Percentiles rank a stretch among this genome's conserved stretches.
These are phyloP conservation scores for Varanus komodoensis DNA, from an alignment of 2,113 vertebrate genomes.

Conservation along the genomic window DNA sequence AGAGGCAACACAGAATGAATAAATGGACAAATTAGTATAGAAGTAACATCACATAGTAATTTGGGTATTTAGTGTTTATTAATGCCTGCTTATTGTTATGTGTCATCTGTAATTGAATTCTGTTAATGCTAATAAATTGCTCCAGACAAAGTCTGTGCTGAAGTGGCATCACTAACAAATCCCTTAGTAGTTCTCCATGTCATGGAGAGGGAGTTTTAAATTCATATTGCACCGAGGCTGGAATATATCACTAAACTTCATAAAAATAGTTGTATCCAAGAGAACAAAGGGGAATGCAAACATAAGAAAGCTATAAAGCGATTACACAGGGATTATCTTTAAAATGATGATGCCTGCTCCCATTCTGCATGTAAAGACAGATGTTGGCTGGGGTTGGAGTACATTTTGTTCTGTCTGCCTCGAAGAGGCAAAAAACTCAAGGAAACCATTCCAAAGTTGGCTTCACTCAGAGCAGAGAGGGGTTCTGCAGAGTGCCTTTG, in stretches of 20 bases:
- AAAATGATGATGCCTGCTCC: not conserved
- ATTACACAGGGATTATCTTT: conserved; percentile 7
- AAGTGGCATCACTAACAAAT: not conserved
- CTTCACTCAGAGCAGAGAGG: not conserved
- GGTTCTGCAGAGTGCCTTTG: not conserved
- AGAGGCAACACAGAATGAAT: conserved; percentile 16
- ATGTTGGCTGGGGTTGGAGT: not conserved
- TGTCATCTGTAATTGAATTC: conserved; percentile 20
- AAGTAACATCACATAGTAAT: conserved; percentile 26
- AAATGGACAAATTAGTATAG: conserved; percentile 17
- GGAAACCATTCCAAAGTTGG: not conserved
- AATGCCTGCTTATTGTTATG: conserved; percentile 36
- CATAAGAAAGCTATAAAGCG: not conserved
- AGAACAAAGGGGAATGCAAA: conserved; percentile 7
- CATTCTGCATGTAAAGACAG: not conserved
- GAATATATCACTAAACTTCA: conserved; percentile 17
- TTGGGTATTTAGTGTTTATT: conserved; percentile 25
- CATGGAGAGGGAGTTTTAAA: conserved; percentile 9
- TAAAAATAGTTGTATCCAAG: conserved; percentile 12
- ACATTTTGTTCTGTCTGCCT: not conserved
- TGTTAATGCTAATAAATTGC: conserved; percentile 42
- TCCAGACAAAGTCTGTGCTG: not conserved
- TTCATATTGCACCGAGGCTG: not conserved
- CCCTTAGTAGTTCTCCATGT: not conserved
- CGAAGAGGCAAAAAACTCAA: not conserved